A percentile compares a stretch with the other conserved stretches of the same genome.
Conservation (phyloP, 2,113 vertebrate genomes). For the Paraplagusia blochii region DNA sequence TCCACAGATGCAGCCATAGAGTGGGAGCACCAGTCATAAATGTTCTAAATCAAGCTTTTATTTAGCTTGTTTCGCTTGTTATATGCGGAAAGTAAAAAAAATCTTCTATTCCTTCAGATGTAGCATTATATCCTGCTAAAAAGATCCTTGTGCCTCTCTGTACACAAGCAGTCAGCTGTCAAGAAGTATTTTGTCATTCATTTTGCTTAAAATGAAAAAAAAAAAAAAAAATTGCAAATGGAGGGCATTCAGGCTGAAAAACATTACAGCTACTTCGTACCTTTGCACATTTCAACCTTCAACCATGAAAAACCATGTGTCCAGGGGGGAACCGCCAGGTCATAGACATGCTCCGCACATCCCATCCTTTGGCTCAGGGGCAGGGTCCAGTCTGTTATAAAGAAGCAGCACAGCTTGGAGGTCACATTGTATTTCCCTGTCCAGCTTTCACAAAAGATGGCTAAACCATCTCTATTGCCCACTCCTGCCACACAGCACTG, state of each 20-base stretch:
- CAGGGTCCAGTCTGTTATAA: not conserved
- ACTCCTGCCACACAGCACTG: not conserved
- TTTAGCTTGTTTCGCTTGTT: not conserved
- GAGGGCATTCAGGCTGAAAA: too few species aligned
- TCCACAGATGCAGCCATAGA: slow-evolving; percentile 27
- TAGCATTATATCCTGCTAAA: too few species aligned
- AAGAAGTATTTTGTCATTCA: too few species aligned
- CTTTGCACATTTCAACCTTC: too few species aligned
- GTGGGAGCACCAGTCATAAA: slow-evolving; percentile 23
- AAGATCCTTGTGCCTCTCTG: too few species aligned
- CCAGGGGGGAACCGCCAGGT: too few species aligned
- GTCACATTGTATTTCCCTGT: not conserved
- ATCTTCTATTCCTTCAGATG: not conserved
- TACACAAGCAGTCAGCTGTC: too few species aligned
- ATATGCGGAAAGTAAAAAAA: not conserved
- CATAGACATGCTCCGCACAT: not conserved
- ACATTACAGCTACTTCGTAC: too few species aligned
- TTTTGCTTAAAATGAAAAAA: too few species aligned
- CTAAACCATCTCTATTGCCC: not conserved
- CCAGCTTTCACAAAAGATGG: not conserved
- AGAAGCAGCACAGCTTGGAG: not conserved
- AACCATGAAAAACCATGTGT: too few species aligned
- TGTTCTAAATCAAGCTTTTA: slow-evolving; percentile 29
- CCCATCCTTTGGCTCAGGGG: not conserved
- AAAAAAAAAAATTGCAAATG: too few species aligned